Base-by-base conservation (phyloP, 2,888 invertebrate species). In the Zootermopsis nevadensis region DNA sequence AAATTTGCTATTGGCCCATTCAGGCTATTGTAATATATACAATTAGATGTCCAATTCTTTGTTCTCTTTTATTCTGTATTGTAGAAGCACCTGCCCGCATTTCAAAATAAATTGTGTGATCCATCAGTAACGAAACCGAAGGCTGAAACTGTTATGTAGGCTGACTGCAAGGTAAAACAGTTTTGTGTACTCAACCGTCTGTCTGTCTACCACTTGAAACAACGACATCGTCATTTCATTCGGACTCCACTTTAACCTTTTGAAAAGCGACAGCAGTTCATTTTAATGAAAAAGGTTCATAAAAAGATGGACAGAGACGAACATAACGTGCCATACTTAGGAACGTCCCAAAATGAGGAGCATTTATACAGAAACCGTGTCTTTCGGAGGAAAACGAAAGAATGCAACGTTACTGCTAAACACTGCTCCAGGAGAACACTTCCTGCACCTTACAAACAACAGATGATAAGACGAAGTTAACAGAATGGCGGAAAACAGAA, bases 171-270 rank as follows among this genome's bases (percentile, higher is more conserved):
- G 7, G 15, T 69, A 33, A 1, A 22, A 7, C 33, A 10, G 35
- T 35, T 35, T 74, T 74, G 42, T 42, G 24, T 74, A 38, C 74
- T 74, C 24, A 38, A n/a, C 33, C n/a, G 38, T 33, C 19, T 74
- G 74, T 74, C 74, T 38, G 42, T 74, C 24, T 74, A 74, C 19
- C 74, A 33, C 15, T 74, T 74, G 38, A 38, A 74, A 74, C 74
- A 74, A 74, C 74, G 38, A 74, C 74, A 38, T n/a, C n/a, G 74
- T 74, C 74, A 74, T 42, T 42, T 74, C 74, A 74, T 74, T n/a
- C 38, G 35, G 24, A 10, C 74, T 74, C n/a, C 7, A 74, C 22
- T 24, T n/a, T 74, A 74, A 74, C 38, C 74, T 74, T 74, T 74
- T 74, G 38, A 74, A 74, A 74, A 42, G 38, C 38, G 33, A 7